Percentiles rank a stretch among this genome's conserved stretches.
Conservation (phyloP, 2,797 vertebrate species). For the Mus spretus region DNA sequence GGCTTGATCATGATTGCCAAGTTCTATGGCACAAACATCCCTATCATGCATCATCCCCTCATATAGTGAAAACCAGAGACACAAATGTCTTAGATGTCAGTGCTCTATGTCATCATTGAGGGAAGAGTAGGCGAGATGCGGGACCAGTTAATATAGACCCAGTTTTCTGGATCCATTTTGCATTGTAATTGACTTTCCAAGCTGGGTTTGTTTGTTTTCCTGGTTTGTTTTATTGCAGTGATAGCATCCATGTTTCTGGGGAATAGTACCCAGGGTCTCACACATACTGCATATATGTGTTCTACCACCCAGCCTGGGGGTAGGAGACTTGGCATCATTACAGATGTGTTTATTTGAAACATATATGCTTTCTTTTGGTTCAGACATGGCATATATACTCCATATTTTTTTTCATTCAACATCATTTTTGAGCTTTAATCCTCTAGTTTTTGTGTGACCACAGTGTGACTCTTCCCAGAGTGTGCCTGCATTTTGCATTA, state of each 20-base stretch:
- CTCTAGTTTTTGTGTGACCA: background rate
- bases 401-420: background rate
- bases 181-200: background rate
- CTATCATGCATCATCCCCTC: background rate
- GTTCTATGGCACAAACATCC: background rate
- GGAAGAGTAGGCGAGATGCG: background rate
- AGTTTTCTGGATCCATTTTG: background rate
- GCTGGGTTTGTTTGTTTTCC: background rate
- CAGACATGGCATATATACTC: background rate
- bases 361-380: background rate
- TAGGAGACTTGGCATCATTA: background rate
- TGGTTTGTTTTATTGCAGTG: background rate
- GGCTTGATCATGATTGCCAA: background rate
- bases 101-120: background rate
- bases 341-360: constrained; percentile 26
- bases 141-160: background rate
- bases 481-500: background rate
- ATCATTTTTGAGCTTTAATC: constrained; percentile 35
- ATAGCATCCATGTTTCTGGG: background rate
- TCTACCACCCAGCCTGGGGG: background rate
- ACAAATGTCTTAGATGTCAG: background rate
- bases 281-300: background rate
- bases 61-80: background rate
- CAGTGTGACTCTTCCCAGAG: background rate
- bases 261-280: background rate